Conservation (phyloP, 2,888 invertebrate genomes). For the Hyppa rectilinea region DNA sequence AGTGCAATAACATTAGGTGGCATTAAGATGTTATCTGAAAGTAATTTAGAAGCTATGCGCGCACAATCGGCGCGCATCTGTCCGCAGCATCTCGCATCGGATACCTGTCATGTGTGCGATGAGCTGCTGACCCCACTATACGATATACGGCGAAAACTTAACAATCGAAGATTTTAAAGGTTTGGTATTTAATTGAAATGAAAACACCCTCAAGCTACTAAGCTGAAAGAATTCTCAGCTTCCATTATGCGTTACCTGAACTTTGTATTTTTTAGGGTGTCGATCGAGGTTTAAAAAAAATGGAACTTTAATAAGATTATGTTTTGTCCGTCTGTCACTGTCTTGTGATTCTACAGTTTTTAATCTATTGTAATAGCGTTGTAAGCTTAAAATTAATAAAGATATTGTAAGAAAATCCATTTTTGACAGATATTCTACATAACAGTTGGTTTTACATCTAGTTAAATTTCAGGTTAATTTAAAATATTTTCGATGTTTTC, state of each 20-base stretch:
- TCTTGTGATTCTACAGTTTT: not conserved
- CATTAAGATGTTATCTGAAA: conserved; percentile 58
- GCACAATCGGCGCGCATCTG: conserved; percentile 77
- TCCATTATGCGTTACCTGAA: not conserved
- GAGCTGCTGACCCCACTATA: conserved; percentile 25
- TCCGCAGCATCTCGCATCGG: conserved; percentile 52
- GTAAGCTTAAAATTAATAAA: not conserved
- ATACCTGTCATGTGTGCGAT: conserved; percentile 55
- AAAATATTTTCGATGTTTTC: not conserved
- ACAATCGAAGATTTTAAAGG: not conserved
- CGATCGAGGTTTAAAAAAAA: not conserved
- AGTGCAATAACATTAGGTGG: conserved; percentile 41
- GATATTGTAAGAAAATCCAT: not conserved
- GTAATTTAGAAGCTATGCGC: conserved; percentile 76
- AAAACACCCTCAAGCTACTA: not conserved
- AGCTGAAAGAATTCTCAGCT: not conserved
- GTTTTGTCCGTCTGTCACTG: not conserved
- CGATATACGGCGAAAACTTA: not conserved
- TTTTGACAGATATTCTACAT: no score
- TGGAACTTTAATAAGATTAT: not conserved
- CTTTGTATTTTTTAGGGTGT: not conserved
- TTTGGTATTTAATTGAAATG: not conserved
- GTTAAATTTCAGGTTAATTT: no score
- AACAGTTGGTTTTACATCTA: no score
- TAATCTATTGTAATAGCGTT: not conserved